Evolutionary conservation across 2,113 vertebrate genomes (phyloP).

Genomic region (Etheostoma spectabile): DNA sequence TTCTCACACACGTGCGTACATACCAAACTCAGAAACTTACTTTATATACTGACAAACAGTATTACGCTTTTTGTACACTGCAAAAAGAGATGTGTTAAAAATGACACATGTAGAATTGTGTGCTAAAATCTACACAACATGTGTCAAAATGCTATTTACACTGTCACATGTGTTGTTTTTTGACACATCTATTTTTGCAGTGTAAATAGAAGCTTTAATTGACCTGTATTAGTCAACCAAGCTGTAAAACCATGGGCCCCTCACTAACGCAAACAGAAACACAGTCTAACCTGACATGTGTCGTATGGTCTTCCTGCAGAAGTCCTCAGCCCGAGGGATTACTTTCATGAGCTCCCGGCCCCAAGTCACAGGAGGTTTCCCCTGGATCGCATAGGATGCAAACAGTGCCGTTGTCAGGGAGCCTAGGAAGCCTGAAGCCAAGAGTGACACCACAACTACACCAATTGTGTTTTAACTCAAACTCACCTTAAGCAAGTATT

Average conservation of each 20-base stretch:
- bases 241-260: background rate
- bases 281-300: conserved; percentile 91
- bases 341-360: conserved; percentile 93
- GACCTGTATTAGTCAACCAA: background rate
- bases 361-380: conserved; percentile 90
- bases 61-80: background rate
- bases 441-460: background rate
- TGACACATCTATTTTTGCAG: no score
- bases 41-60: background rate
- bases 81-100: no score
- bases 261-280: background rate
- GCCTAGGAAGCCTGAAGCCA: conserved; percentile 90
- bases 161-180: no score
- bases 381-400: conserved; percentile 92
- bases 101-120: no score
- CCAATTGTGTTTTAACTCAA: background rate
- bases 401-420: conserved; percentile 94
- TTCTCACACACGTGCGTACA: background rate
- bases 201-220: background rate
- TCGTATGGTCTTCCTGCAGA: conserved; percentile 95
- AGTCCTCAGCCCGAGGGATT: conserved; percentile 91
- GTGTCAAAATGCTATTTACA: no score
- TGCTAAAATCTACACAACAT: no score
- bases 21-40: background rate
- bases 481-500: background rate